Base-by-base conservation (phyloP, 2,888 invertebrate species). In the Microctonus brassicae region DNA sequence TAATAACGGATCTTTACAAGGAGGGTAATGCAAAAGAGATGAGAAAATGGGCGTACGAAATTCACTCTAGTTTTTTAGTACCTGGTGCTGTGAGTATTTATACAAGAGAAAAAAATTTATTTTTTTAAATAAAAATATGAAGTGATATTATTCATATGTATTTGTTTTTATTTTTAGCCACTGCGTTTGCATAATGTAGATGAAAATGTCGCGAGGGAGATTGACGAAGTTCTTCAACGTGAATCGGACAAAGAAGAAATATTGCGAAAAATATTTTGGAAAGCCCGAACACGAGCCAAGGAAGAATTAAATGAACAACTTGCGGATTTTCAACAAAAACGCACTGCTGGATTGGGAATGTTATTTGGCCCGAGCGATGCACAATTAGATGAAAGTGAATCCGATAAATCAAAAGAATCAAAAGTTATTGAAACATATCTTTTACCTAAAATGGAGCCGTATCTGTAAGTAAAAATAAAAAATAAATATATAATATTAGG, bases 41-140 rank as follows among this genome's bases (percentile, higher is more conserved):
- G 92, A 92, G 96, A 69, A 96, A 97, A 87, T 99, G 99, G 98
- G 98, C 98, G 3, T 99, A 98, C 89, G 99, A 99, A 91, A 97
- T 99, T 84, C 97, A 97, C 89, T 98, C 98, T 78, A 96, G 96
- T 83, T 98, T 98, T 90, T 90, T 97, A 73, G 95, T 96, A 83
- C 97, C 97, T 74, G 93, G 94, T 82, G 96, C 97, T 80, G 94
- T 94, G 86, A 91, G 91, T 90, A 80, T 73, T 39, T 3, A 9
- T 17, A 33, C 1, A 10, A 20, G 22, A 13, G 33, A 61, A 22
- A 11, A 9, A 55, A 52, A 42, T 11, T 39, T 20, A 47, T 69
- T 66, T 69, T 11, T 39, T 63, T 26, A 58, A 22, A 11, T 68
- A 20, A 17, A 22, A 34, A 36, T n/a, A 1, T 60, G 22, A 53